Conservation (phyloP, 2,113 vertebrate species). For the human region GRCh38 chr12:101190501-101191000, state of each 20-base stretch:
- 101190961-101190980: neutral
- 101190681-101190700: neutral
- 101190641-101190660: neutral
- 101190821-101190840: neutral
- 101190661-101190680: neutral
- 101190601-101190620: conserved; percentile 88
- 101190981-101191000: neutral
- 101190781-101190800: neutral
- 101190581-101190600: conserved; percentile 92
- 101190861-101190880: conserved; percentile 32
- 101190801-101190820: conserved; percentile 1
- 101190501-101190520: conserved; percentile 98
- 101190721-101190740: neutral
- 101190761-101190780: conserved; percentile 18
- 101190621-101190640: conserved; percentile 61
- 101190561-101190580: conserved; percentile 95
- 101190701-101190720: neutral
- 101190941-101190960: neutral
- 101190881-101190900: neutral
- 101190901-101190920: neutral
- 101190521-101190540: conserved; percentile 92
- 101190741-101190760: neutral
- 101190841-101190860: neutral
- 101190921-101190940: neutral
- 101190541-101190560: conserved; percentile 94